Evolutionary conservation across 1,140 invertebrate genomes (phyloP).

Genomic region (Camponotus floridanus): DNA sequence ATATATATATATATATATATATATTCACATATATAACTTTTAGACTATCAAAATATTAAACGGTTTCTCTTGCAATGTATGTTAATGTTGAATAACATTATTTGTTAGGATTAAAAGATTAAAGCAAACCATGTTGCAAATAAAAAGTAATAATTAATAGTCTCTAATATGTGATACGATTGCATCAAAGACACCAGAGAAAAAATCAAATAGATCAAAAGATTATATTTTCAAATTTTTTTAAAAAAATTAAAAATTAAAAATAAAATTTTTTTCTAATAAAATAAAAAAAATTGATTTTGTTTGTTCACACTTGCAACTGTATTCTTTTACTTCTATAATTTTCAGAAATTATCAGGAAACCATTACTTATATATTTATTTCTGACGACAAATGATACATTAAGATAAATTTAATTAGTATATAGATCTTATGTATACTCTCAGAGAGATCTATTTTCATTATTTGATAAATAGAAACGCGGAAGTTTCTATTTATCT

Average conservation of each 20-base stretch:
- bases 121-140: background rate
- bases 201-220: background rate
- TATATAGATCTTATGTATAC: background rate
- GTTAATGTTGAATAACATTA: background rate
- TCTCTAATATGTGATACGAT: background rate
- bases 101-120: background rate
- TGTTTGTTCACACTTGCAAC: background rate
- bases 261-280: background rate
- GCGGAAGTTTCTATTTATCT: constrained; percentile 8
- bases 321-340: background rate
- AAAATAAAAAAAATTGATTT: background rate
- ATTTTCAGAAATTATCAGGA: background rate
- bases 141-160: constrained; percentile 5
- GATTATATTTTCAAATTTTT: background rate
- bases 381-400: background rate
- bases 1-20: background rate
- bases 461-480: constrained; percentile 3
- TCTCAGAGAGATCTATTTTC: background rate
- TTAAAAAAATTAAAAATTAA: background rate
- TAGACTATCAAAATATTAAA: constrained; percentile 20
- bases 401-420: background rate
- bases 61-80: background rate
- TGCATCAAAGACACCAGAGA: background rate
- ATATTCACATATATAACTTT: constrained; percentile 23
- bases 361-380: background rate